Conservation (phyloP, 2,113 vertebrate species). For the Hydrolagus affinis region DNA sequence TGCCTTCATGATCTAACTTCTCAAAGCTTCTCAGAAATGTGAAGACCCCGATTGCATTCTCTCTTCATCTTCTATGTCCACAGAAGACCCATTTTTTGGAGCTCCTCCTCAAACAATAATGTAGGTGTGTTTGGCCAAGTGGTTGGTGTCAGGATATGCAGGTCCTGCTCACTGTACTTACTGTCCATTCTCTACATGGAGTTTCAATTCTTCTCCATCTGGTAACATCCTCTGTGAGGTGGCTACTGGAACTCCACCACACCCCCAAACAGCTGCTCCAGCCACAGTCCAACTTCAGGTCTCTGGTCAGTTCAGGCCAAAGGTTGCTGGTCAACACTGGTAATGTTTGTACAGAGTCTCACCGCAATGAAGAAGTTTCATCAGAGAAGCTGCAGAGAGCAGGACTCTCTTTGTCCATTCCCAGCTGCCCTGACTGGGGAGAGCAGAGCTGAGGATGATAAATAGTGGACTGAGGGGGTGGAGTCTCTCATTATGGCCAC, state of each 20-base stretch:
- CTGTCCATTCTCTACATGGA: neutral
- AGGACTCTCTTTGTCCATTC: neutral
- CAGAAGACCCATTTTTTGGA: too few relatives aligned
- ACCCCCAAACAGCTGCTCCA: neutral
- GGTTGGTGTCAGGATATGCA: neutral
- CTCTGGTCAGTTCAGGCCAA: neutral
- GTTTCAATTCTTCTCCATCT: neutral
- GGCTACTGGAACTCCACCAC: neutral
- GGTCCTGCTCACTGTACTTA: neutral
- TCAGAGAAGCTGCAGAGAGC: neutral
- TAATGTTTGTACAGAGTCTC: neutral
- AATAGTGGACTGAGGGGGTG: neutral
- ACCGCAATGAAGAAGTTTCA: neutral
- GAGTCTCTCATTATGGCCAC: slow-evolving; percentile 1
- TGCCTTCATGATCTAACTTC: too few relatives aligned
- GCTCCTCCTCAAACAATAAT: too few relatives aligned
- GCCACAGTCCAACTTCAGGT: neutral
- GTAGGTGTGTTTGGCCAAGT: too few relatives aligned
- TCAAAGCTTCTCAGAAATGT: too few relatives aligned
- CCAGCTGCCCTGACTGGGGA: neutral
- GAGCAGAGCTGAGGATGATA: neutral
- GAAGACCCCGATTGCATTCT: too few relatives aligned
- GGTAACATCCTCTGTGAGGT: neutral
- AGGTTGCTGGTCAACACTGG: neutral
- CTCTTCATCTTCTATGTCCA: too few relatives aligned